These are phyloP conservation scores for Tridacna crocea DNA, from an alignment of 2,888 invertebrate species.

Conservation along the genomic window DNA sequence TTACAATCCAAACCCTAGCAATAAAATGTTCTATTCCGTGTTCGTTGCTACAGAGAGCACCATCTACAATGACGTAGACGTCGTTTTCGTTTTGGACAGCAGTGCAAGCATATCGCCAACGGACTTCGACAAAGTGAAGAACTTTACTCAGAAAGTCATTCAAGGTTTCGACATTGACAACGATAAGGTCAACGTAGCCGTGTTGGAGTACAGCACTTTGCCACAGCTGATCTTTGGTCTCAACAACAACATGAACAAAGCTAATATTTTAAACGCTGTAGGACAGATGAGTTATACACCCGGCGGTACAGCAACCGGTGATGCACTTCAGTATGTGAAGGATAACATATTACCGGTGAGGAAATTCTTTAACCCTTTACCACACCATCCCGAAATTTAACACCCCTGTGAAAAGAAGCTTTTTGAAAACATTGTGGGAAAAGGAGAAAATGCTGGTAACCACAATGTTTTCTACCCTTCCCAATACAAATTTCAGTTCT, in stretches of 20 bases:
- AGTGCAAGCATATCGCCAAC: conserved; percentile 81
- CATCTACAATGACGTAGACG: conserved; percentile 76
- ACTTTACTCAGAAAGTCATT: conserved; percentile 81
- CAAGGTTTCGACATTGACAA: conserved; percentile 80
- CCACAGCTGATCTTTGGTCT: conserved; percentile 79
- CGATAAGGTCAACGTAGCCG: conserved; percentile 79
- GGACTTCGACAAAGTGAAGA: conserved; percentile 76
- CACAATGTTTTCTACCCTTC: too few relatives aligned
- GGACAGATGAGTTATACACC: conserved; percentile 49
- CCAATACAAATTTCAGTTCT: too few relatives aligned
- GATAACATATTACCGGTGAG: conserved; percentile 13
- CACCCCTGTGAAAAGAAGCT: too few relatives aligned
- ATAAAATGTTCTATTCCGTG: too few relatives aligned
- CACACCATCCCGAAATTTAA: too few relatives aligned
- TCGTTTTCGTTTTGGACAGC: conserved; percentile 83
- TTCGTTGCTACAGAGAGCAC: conserved; percentile 63
- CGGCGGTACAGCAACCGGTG: conserved; percentile 67
- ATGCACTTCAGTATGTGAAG: conserved; percentile 54
- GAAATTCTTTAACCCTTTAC: too few relatives aligned
- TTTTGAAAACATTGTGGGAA: too few relatives aligned
- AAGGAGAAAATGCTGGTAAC: too few relatives aligned
- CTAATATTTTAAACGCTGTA: conserved; percentile 51
- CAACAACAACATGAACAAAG: conserved; percentile 52
- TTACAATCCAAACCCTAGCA: too few relatives aligned
- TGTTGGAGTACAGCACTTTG: conserved; percentile 82